Base-by-base conservation (phyloP, 2,888 invertebrate genomes). In the Lasioglossum calceatum region DNA sequence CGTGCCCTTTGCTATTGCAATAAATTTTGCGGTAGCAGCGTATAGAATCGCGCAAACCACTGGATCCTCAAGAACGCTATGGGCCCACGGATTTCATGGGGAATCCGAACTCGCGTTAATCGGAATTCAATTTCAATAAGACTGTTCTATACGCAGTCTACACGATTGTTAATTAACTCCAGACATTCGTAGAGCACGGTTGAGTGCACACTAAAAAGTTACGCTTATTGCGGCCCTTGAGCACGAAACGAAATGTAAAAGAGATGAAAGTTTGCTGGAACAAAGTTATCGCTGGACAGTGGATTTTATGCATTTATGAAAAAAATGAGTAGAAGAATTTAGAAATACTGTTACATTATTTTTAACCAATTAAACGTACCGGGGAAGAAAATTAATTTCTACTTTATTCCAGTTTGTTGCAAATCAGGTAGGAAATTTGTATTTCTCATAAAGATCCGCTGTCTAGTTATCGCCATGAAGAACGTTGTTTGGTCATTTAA, bases 1-100 rank as follows among this genome's bases (percentile, higher is more conserved):
- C 71, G 82, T 82, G 86, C 87, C 77, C 86, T 87, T 86, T 77
- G 77, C 54, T 86, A 77, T 82, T 61, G 79, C 82, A n/a, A 82
- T 87, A 82, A 87, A 86, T 87, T 87, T n/a, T 77, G 72, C 86
- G 61, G 67, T 58, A 72, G 75, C 67, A 44, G n/a, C 47, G 47
- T 61, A 71, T 39, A 74, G 61, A 74, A 77, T 76, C 58, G 70
- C 64, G 72, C 54, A 77, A 64, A 75, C 47, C 71, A 44, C n/a
- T 44, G 54, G 61, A 54, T 39, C 70, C 39, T 27, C 44, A 10
- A 14, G 73, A 64, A 79, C 74, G 67, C 79, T 75, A 47, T 58
- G 44, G 74, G n/a, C 14, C 19, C 12, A 36, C n/a, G 39, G 50
- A 36, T 74, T 61, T 73, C 70, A 50, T 32, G n/a, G 44, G 39